Evolutionary conservation across 2,888 invertebrate species (phyloP).

Genomic region (Archips crataeganus): DNA sequence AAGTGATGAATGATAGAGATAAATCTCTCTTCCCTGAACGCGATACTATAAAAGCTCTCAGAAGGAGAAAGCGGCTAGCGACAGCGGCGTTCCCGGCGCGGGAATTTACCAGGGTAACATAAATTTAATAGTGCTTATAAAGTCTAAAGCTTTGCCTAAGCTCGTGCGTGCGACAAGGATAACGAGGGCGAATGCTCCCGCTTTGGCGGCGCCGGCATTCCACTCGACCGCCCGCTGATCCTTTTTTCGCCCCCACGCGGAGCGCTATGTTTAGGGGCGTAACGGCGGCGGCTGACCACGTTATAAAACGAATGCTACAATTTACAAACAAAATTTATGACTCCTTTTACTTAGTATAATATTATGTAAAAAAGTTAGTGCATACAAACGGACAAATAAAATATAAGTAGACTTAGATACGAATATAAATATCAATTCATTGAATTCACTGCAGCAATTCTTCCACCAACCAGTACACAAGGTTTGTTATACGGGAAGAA

Average conservation of each 20-base stretch:
- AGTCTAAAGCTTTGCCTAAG: conserved; percentile 71
- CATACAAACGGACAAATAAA: too few relatives aligned
- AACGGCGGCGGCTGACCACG: not conserved
- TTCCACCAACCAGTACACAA: conserved; percentile 16
- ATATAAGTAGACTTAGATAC: too few relatives aligned
- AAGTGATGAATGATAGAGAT: not conserved
- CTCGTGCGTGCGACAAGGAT: conserved; percentile 68
- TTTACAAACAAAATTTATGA: not conserved
- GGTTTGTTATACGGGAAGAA: conserved; percentile 29
- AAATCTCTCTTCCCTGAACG: conserved; percentile 50
- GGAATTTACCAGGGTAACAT: conserved; percentile 79
- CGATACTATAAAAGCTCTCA: conserved; percentile 64
- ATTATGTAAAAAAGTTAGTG: too few relatives aligned
- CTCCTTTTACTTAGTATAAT: too few relatives aligned
- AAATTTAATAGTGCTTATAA: conserved; percentile 52
- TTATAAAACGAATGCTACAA: not conserved
- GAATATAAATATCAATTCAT: not conserved
- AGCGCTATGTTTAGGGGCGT: conserved; percentile 50
- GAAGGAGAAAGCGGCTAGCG: conserved; percentile 85
- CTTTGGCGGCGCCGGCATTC: conserved; percentile 50
- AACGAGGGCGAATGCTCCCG: conserved; percentile 56
- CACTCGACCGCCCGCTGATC: conserved; percentile 49
- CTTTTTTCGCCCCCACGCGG: conserved; percentile 49
- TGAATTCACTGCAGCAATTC: not conserved
- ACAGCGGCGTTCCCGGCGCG: conserved; percentile 80